Percentiles rank a stretch among this genome's conserved stretches.
Evolutionary conservation across 2,113 vertebrate genomes (phyloP).

Genomic region (Callipepla squamata): DNA sequence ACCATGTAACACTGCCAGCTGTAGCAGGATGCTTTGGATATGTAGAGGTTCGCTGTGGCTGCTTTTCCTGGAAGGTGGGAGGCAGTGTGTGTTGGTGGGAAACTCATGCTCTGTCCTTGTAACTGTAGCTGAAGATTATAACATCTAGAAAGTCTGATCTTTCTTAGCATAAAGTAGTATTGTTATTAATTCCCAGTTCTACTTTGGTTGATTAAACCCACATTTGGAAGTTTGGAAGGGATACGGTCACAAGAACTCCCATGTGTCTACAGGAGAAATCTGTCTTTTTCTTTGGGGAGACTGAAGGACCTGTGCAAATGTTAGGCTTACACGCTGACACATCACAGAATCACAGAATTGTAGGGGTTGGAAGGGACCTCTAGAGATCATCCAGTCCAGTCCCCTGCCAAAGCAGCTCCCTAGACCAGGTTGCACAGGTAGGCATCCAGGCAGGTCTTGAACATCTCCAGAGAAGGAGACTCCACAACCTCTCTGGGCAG

Average conservation of each 20-base stretch:
- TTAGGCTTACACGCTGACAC: rapidly evolving
- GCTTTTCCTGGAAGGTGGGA: not conserved
- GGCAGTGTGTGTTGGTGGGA: not conserved
- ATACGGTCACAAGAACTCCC: not conserved
- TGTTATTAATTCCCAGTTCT: not conserved
- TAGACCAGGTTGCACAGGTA: too few relatives aligned
- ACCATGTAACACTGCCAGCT: rapidly evolving
- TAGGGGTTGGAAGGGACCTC: too few relatives aligned
- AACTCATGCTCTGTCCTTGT: rapidly evolving
- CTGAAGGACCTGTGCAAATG: not conserved
- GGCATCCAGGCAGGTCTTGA: too few relatives aligned
- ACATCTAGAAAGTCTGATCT: not conserved
- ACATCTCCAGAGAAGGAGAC: too few relatives aligned
- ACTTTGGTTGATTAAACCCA: not conserved
- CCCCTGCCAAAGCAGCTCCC: too few relatives aligned
- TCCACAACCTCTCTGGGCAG: too few relatives aligned
- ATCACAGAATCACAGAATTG: too few relatives aligned
- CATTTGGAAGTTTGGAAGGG: not conserved
- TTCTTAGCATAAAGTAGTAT: not conserved
- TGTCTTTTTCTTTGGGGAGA: not conserved
- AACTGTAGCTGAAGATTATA: not conserved
- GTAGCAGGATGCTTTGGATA: not conserved
- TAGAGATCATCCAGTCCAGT: too few relatives aligned
- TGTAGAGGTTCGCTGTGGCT: not conserved
- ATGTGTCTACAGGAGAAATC: not conserved